Evolutionary conservation across 2,888 invertebrate species (phyloP).

Genomic region (Pyralis farinalis): DNA sequence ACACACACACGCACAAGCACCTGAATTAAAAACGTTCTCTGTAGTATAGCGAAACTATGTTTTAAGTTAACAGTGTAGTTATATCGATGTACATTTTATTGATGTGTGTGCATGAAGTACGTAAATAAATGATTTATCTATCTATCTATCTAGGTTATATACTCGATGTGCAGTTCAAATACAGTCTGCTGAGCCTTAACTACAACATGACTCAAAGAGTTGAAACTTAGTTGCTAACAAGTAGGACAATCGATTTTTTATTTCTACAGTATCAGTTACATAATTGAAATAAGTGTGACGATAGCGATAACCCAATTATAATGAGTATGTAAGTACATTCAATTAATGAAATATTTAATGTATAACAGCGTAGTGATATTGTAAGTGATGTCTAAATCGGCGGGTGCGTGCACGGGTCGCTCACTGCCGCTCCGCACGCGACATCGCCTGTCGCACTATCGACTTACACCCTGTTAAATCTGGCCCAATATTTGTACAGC

Average conservation of each 20-base stretch:
- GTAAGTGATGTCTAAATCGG: constrained; percentile 61
- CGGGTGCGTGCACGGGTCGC: constrained; percentile 39
- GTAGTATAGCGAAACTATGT: too few relatives aligned
- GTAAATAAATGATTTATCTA: too few relatives aligned
- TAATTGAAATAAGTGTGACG: constrained; percentile 14
- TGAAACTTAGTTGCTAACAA: too few relatives aligned
- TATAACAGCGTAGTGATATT: constrained; percentile 41
- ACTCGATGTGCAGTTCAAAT: too few relatives aligned
- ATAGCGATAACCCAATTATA: constrained; percentile 23
- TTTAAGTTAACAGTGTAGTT: too few relatives aligned
- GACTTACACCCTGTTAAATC: constrained; percentile 76
- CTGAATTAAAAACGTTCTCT: too few relatives aligned
- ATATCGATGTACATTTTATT: too few relatives aligned
- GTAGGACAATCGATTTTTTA: not conserved
- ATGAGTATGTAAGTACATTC: constrained; percentile 24
- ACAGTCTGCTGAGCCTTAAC: too few relatives aligned
- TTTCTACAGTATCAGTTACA: constrained; percentile 7
- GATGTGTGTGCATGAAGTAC: too few relatives aligned
- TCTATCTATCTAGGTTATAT: too few relatives aligned
- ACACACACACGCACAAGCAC: too few relatives aligned
- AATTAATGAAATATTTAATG: constrained; percentile 42
- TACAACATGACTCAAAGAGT: too few relatives aligned
- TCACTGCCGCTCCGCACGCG: constrained; percentile 53
- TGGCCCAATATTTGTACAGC: constrained; percentile 74
- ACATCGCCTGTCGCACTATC: constrained; percentile 71